Evolutionary conservation across 1,140 invertebrate species (phyloP), one percentile per base, ranked within the genome.

Genomic region (Odontomachus brunneus): DNA sequence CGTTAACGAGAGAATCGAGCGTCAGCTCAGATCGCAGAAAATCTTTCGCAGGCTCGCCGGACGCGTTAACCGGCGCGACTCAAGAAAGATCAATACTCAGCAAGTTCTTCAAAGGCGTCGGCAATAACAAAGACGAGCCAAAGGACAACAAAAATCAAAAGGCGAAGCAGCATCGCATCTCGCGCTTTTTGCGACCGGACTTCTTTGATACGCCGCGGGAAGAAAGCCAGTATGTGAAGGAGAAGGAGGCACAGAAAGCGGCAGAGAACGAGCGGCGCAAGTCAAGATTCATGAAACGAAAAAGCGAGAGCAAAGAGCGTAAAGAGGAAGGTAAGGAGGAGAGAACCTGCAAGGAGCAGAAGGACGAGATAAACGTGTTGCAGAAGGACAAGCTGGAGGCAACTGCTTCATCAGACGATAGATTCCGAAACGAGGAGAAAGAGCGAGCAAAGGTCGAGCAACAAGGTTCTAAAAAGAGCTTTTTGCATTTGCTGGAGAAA

Each of bases 131-230:
- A 17, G 91, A 91, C 17, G 88, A 90, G 17, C 87, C 92, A 22
- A 93, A 94, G 22, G 73, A 93, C 51, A 91, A 94, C 55, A 93
- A 92, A 87, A 86, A 62, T 49, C 84, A 82, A 15, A 92, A 90
- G 81, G 86, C 90, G 15, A 93, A 93, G 29, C 95, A 95, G 81
- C 95, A 95, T 33, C 94, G 96, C 76, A 95, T 97, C 55, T 97
- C 97, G 15, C 94, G 97, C 82, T 97, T 97, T 91, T 91, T 97
- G 67, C 94, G 97, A 14, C 96, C 97, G 0, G 97, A 97, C 90
- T 97, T 97, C 89, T 97, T 96, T 87, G 97, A 97, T 71, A 94
- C 96, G 0, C 95, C 96, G 0, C 92, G 95, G 55, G 96, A 97
- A 84, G 96, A 97, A 83, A 97, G 95, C 90, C 92, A 95, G n/a